These are phyloP conservation scores for Eugnorisma glareosa DNA, from an alignment of 2,888 invertebrate species.

Conservation along the genomic window DNA sequence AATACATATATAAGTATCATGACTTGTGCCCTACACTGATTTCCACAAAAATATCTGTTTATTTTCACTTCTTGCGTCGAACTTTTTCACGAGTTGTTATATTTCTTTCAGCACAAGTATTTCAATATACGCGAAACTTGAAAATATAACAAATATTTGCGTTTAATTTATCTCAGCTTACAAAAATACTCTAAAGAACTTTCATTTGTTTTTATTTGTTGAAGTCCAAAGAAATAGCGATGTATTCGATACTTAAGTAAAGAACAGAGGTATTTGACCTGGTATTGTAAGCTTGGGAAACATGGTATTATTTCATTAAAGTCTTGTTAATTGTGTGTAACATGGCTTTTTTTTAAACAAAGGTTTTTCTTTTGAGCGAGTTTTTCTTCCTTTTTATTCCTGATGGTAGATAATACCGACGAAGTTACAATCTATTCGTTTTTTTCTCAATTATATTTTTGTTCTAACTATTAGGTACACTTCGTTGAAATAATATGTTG, in stretches of 20 bases:
- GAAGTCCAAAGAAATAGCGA: background rate
- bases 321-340: background rate
- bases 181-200: background rate
- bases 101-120: constrained; percentile 28
- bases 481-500: too few species aligned
- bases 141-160: constrained; percentile 16
- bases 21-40: background rate
- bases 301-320: constrained; percentile 15
- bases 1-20: constrained; percentile 1
- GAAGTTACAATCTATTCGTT: too few species aligned
- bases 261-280: background rate
- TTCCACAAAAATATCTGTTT: background rate
- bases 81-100: constrained; percentile 6
- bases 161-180: constrained; percentile 4
- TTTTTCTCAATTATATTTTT: background rate
- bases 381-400: background rate
- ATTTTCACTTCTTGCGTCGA: background rate
- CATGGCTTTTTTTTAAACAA: background rate
- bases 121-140: constrained; percentile 34
- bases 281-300: background rate
- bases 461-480: too few species aligned
- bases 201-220: background rate
- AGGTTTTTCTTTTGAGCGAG: background rate
- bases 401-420: background rate
- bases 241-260: background rate